These are phyloP conservation scores for Erebia palarica DNA, from an alignment of 2,888 invertebrate genomes.

Conservation along the genomic window DNA sequence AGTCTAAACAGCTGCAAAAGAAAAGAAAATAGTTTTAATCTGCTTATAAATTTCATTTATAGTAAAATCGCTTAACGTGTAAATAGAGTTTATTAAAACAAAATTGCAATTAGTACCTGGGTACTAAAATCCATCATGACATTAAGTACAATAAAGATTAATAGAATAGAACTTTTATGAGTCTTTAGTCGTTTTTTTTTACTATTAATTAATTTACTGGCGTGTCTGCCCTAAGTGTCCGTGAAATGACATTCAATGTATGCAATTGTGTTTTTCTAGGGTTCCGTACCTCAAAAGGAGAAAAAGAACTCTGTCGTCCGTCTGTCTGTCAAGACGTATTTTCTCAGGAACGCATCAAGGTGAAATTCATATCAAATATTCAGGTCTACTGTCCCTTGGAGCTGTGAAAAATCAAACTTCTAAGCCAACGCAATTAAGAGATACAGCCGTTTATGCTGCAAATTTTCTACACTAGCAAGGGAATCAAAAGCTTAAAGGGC, in stretches of 20 bases:
- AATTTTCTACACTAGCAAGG: too few species aligned
- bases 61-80: neutral
- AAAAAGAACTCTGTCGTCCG: too few species aligned
- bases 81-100: neutral
- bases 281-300: too few species aligned
- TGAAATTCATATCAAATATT: too few species aligned
- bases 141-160: neutral
- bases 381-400: too few species aligned
- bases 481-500: too few species aligned
- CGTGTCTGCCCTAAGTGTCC: constrained; percentile 56
- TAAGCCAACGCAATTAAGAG: too few species aligned
- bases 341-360: too few species aligned
- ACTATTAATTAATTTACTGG: constrained; percentile 36
- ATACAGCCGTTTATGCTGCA: too few species aligned
- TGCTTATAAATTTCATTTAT: neutral
- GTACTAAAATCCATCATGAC: constrained; percentile 2
- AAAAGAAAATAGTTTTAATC: neutral
- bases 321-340: too few species aligned
- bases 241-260: constrained; percentile 64
- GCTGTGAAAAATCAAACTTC: too few species aligned
- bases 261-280: constrained; percentile 33
- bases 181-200: constrained; percentile 21
- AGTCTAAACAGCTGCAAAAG: neutral
- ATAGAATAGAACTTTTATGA: constrained; percentile 10
- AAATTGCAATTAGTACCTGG: neutral